These are phyloP conservation scores for Tautogolabrus adspersus DNA, from an alignment of 2,113 vertebrate species.

Conservation along the genomic window DNA sequence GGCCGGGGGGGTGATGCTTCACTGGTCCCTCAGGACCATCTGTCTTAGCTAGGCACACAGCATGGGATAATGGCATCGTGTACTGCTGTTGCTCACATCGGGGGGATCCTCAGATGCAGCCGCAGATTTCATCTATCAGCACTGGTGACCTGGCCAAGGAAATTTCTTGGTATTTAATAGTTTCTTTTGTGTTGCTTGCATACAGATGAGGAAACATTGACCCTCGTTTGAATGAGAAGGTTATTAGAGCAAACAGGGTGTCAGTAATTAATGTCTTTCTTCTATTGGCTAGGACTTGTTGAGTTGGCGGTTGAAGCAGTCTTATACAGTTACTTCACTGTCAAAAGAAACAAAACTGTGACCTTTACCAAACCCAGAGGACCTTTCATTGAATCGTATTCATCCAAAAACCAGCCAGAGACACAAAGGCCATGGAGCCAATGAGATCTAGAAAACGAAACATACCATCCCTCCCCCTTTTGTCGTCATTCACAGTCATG, in stretches of 20 bases:
- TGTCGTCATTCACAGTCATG: constrained; percentile 42
- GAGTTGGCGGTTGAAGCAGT: constrained; percentile 30
- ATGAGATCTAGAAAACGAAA: constrained; percentile 4
- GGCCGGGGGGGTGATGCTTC: neutral
- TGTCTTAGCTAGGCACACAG: constrained; percentile 51
- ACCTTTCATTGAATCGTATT: constrained; percentile 41
- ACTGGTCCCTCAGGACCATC: constrained; percentile 45
- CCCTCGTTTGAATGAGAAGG: constrained; percentile 59
- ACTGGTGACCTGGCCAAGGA: constrained; percentile 24
- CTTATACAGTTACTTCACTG: constrained; percentile 32
- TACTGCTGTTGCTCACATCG: constrained; percentile 33
- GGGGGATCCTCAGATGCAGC: constrained; percentile 27
- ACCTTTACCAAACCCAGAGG: constrained; percentile 48
- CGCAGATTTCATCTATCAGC: constrained; percentile 33
- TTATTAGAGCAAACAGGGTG: constrained; percentile 36
- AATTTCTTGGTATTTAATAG: constrained; percentile 35
- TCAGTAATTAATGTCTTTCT: constrained; percentile 59
- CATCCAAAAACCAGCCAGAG: constrained; percentile 26
- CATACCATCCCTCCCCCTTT: neutral
- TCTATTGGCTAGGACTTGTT: constrained; percentile 31
- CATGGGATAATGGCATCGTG: constrained; percentile 50
- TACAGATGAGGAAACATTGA: constrained; percentile 43
- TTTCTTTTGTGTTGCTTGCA: constrained; percentile 31
- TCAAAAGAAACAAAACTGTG: constrained; percentile 39
- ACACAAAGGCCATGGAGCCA: constrained; percentile 16